These are phyloP conservation scores for Sorex fumeus DNA, from an alignment of 2,113 vertebrate species.

Conservation along the genomic window DNA sequence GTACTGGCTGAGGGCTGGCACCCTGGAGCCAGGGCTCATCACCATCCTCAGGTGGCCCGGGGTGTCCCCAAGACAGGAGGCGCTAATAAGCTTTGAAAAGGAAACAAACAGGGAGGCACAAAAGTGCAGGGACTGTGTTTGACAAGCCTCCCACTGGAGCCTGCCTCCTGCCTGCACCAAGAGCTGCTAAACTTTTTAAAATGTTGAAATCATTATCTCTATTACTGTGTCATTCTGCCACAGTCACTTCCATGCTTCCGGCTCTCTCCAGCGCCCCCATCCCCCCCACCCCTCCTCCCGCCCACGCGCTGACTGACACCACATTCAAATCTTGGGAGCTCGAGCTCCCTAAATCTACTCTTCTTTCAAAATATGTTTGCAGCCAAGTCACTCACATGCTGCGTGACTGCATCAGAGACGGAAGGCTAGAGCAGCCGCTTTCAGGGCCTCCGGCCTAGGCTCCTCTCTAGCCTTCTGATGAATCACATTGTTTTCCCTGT, in stretches of 20 bases:
- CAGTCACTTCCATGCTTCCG: background rate
- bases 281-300: background rate
- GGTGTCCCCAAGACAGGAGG: background rate
- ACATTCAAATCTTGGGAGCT: background rate
- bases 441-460: background rate
- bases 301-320: background rate
- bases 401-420: background rate
- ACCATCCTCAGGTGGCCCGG: background rate
- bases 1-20: background rate
- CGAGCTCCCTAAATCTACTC: background rate
- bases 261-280: background rate
- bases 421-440: background rate
- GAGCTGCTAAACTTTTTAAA: background rate
- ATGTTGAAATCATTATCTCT: constrained; percentile 28
- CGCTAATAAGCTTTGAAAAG: constrained; percentile 61
- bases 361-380: constrained; percentile 60
- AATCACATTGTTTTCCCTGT: accelerated
- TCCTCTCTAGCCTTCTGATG: background rate
- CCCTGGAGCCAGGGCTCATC: background rate
- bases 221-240: background rate
- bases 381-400: constrained; percentile 26
- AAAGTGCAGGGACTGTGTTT: background rate
- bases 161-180: background rate
- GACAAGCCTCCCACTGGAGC: background rate
- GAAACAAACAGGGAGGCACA: constrained; percentile 33